Evolutionary conservation across 2,113 vertebrate species (phyloP).

Genomic region (Sarotherodon lohbergeri): DNA sequence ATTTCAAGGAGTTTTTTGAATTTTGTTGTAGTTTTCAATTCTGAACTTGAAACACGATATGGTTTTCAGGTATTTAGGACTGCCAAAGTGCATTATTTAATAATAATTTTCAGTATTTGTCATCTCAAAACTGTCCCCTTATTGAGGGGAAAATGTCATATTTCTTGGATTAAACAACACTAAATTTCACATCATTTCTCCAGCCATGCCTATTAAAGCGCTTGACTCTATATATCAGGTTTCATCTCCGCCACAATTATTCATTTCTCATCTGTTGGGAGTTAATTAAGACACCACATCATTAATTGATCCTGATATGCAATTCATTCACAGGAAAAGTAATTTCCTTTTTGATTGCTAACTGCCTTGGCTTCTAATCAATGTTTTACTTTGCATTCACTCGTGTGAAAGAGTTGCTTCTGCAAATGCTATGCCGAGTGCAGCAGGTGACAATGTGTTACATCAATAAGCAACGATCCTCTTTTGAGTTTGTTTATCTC

Average conservation of each 20-base stretch:
- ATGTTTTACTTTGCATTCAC: conserved; percentile 31
- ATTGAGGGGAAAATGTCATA: neutral
- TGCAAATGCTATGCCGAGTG: neutral
- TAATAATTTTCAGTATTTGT: neutral
- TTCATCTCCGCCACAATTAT: neutral
- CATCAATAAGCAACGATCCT: conserved; percentile 1
- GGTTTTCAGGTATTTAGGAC: neutral
- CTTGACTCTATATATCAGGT: neutral
- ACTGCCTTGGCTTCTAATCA: conserved; percentile 47
- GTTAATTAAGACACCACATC: conserved; percentile 43
- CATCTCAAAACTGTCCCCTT: neutral
- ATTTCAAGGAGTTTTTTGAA: neutral
- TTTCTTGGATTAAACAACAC: neutral
- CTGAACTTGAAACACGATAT: neutral
- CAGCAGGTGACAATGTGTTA: conserved; percentile 21
- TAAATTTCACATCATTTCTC: neutral
- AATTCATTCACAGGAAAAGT: conserved; percentile 51
- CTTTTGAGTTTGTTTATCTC: conserved; percentile 2
- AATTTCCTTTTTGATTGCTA: conserved; percentile 58
- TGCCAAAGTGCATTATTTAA: neutral
- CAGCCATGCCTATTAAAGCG: neutral
- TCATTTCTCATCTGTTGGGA: conserved; percentile 27
- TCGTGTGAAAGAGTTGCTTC: conserved; percentile 11
- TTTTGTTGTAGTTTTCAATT: neutral
- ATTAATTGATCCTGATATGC: conserved; percentile 65